phyloP scores from a whole-genome alignment of 2,797 vertebrate genomes.

The Hybognathus amarus region DNA sequence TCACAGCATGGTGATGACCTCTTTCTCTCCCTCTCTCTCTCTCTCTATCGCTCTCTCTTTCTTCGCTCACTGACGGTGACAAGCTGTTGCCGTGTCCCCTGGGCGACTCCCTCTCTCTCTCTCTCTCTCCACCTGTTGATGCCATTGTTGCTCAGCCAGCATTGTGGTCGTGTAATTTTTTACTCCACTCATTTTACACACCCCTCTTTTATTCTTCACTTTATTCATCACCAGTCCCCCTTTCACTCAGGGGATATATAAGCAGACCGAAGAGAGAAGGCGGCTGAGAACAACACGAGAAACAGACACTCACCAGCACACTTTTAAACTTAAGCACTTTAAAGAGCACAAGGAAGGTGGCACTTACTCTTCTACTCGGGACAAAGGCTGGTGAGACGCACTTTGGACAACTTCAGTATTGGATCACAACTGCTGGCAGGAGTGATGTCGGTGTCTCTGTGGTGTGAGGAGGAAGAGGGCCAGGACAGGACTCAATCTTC shows the following conservation, averaged over 20 bases:
- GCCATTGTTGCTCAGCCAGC: constrained; percentile 70
- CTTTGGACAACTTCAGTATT: constrained; percentile 46
- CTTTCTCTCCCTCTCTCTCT: constrained; percentile 65
- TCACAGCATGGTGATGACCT: constrained; percentile 78
- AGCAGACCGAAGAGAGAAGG: constrained; percentile 60
- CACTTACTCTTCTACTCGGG: neutral
- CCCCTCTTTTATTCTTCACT: constrained; percentile 60
- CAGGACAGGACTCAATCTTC: constrained; percentile 45
- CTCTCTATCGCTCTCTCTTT: constrained; percentile 57
- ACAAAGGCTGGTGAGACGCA: constrained; percentile 15
- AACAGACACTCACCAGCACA: constrained; percentile 27
- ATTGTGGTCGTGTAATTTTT: constrained; percentile 75
- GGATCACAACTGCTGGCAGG: constrained; percentile 50
- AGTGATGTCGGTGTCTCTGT: constrained; percentile 74
- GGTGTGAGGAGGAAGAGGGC: constrained; percentile 78
- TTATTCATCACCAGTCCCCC: constrained; percentile 44
- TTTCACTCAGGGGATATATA: constrained; percentile 62
- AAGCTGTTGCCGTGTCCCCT: constrained; percentile 79
- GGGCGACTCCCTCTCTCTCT: constrained; percentile 68
- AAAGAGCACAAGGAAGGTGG: neutral
- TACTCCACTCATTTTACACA: constrained; percentile 62
- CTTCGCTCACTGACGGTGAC: constrained; percentile 74
- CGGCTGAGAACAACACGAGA: constrained; percentile 45
- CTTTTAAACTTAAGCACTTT: constrained; percentile 16
- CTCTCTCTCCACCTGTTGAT: constrained; percentile 80